Percentiles rank a stretch among this genome's conserved stretches.
phyloP scores from a whole-genome alignment of 2,797 vertebrate genomes.

The Neoniphon sammara region DNA sequence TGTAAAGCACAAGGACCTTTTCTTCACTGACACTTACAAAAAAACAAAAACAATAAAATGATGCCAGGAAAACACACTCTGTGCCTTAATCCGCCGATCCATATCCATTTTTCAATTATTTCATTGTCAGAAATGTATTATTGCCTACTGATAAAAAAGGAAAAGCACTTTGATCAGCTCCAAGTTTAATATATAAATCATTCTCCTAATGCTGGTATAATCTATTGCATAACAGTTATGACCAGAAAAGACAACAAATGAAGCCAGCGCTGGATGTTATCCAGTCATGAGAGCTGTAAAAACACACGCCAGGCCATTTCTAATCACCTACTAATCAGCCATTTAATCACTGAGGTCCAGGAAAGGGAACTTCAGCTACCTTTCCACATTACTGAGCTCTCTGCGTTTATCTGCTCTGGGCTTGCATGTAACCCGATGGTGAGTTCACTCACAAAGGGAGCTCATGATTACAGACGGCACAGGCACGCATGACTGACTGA shows the following conservation, averaged over 20 bases:
- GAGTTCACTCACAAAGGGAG: constrained; percentile 45
- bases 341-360: constrained; percentile 53
- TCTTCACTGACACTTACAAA: too few relatives aligned
- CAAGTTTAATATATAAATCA: constrained; percentile 13
- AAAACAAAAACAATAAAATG: too few relatives aligned
- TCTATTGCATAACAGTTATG: constrained; percentile 34
- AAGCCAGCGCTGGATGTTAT: constrained; percentile 21
- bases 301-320: constrained; percentile 47
- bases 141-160: too few relatives aligned
- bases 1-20: too few relatives aligned
- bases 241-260: background rate
- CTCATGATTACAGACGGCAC: constrained; percentile 58
- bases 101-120: too few relatives aligned
- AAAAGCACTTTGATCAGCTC: too few relatives aligned
- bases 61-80: too few relatives aligned
- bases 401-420: constrained; percentile 44
- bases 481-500: constrained; percentile 63
- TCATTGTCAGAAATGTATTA: too few relatives aligned
- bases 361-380: constrained; percentile 45
- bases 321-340: constrained; percentile 61
- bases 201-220: constrained; percentile 27
- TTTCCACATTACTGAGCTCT: constrained; percentile 59
- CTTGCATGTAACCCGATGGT: constrained; percentile 38
- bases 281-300: constrained; percentile 52
- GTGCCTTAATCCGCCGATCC: too few relatives aligned